These are phyloP conservation scores for Eurystomus gularis DNA, from an alignment of 2,113 vertebrate species.

Conservation along the genomic window DNA sequence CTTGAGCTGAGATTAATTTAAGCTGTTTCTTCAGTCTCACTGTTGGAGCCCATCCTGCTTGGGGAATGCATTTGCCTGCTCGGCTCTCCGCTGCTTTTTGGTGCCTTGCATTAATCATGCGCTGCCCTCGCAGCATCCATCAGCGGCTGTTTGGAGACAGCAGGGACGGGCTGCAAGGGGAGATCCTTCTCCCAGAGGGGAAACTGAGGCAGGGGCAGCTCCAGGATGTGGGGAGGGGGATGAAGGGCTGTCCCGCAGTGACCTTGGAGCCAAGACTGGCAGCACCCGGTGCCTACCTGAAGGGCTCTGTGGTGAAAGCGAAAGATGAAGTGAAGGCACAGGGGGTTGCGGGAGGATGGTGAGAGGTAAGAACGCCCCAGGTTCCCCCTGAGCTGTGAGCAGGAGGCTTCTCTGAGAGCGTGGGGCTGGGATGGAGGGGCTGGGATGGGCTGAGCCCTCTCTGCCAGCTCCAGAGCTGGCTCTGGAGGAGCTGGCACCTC, in stretches of 20 bases:
- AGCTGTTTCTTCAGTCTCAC: neutral
- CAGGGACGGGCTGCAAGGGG: neutral
- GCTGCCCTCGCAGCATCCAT: neutral
- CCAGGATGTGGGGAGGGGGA: neutral
- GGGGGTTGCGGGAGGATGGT: neutral
- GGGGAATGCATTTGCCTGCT: constrained; percentile 37
- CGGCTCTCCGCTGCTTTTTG: neutral
- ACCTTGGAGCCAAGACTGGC: neutral
- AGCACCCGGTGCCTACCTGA: neutral
- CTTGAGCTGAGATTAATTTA: neutral
- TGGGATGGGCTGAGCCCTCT: neutral
- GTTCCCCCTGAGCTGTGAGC: neutral
- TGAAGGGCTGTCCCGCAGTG: neutral
- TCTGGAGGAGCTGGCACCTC: neutral
- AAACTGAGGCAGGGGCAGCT: constrained; percentile 18
- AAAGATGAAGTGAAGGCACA: neutral
- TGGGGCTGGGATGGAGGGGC: neutral
- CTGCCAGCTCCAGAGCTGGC: neutral
- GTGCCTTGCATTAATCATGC: constrained; percentile 50
- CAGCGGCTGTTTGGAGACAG: neutral
- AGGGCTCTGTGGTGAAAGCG: neutral
- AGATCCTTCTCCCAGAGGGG: neutral
- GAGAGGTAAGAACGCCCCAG: neutral
- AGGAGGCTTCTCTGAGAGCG: neutral
- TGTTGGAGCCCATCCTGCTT: constrained; percentile 4